Evolutionary conservation across 2,888 invertebrate genomes (phyloP), one percentile per base, ranked within the genome.

Genomic region (Netelia virgata): DNA sequence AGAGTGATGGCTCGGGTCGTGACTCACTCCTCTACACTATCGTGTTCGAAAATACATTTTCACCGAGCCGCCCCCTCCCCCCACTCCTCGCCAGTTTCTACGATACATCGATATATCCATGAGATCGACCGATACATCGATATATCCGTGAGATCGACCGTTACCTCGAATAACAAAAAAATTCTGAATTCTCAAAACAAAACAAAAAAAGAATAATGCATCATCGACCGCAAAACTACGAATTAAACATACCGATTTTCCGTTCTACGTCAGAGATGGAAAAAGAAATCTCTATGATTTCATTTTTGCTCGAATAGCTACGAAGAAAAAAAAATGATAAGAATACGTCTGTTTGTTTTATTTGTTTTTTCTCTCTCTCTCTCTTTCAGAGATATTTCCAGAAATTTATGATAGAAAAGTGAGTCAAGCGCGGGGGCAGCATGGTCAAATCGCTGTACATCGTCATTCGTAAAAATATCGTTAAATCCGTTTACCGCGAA

Each of bases 401-500:
- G 28, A 36, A 36, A 36, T n/a, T n/a, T n/a, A 55, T 55, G 16
- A 16, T 28, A 23, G 55, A 36, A 70, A 50, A 28, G 47, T 68
- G 77, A 61, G 69, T 55, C 61, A 50, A 63, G 11, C n/a, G 41
- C 47, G 70, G 20, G 23, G 50, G 20, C 70, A 36, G 20, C 53
- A 20, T 61, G 9, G 50, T 41, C 23, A 63, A 16, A 55, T 0
- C 55, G 18, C 18, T 50, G 9, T 55, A 16, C n/a, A 55, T 55
- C 55, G 55, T 70, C 64, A 66, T 72, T 66, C 76, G 57, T 76
- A 23, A 82, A 76, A 82, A 72, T 76, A 72, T 59, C 66, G 59
- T 61, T 41, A 68, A 82, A 72, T 82, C 68, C 61, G 61, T 68
- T 73, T 77, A 16, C 14, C 61, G 28, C 61, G 66, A 72, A 57